These are phyloP conservation scores for Agrotis segetum DNA, from an alignment of 2,888 invertebrate species.

Conservation along the genomic window DNA sequence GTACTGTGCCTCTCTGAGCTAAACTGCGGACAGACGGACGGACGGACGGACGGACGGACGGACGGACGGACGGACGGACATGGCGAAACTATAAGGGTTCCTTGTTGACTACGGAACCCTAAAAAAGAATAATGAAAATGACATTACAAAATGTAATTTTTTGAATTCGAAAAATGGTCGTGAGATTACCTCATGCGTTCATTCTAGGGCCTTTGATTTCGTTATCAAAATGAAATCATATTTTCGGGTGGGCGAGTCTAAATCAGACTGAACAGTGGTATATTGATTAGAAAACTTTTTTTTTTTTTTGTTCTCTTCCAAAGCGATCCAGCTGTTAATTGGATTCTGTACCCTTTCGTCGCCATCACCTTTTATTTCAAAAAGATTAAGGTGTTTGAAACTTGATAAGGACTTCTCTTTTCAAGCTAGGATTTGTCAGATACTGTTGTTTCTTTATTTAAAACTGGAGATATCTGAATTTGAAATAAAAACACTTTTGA, in stretches of 20 bases:
- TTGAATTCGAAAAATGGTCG: too few species aligned
- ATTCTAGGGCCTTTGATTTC: constrained; percentile 3
- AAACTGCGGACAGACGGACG: too few species aligned
- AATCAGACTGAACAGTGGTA: not conserved
- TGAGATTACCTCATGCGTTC: too few species aligned
- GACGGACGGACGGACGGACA: too few species aligned
- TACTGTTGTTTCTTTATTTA: constrained; percentile 11
- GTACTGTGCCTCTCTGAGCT: too few species aligned
- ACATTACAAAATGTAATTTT: too few species aligned
- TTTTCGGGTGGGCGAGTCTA: not conserved
- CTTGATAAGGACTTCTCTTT: constrained; percentile 22
- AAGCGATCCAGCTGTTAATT: constrained; percentile 17
- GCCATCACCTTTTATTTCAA: constrained; percentile 7
- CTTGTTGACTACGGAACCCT: too few species aligned
- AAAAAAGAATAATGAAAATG: too few species aligned
- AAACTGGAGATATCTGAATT: not conserved
- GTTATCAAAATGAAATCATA: constrained; percentile 15
- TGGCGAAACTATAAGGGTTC: too few species aligned
- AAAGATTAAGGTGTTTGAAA: constrained; percentile 19
- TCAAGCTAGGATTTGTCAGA: not conserved
- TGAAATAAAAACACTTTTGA: not conserved
- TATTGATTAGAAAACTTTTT: not conserved
- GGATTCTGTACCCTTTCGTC: constrained; percentile 2
- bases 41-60: too few species aligned
- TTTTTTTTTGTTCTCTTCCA: not conserved